Conservation (phyloP, 1,140 invertebrate genomes). For the Drosophila nebulosa region DNA sequence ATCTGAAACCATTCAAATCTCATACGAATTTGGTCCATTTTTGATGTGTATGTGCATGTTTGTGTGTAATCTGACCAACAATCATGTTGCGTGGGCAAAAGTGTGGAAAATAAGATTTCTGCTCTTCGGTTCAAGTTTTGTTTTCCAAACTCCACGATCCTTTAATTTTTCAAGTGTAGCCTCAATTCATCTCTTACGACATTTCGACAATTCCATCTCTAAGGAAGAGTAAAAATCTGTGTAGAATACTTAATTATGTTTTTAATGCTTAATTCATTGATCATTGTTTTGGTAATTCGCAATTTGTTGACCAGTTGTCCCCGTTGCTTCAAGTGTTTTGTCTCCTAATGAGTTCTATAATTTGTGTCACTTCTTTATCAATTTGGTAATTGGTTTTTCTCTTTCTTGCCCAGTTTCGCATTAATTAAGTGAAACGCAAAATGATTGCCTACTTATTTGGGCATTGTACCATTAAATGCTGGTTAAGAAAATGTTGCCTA, state of each 20-base stretch:
- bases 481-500: neutral
- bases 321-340: too few relatives aligned
- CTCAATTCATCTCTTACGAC: neutral
- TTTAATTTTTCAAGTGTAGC: too few relatives aligned
- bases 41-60: neutral
- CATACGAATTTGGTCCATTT: neutral
- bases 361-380: neutral
- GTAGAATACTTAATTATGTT: too few relatives aligned
- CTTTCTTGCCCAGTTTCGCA: neutral
- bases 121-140: neutral
- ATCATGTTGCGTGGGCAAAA: neutral
- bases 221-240: too few relatives aligned
- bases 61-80: neutral
- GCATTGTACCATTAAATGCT: neutral
- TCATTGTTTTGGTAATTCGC: neutral
- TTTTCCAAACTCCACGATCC: too few relatives aligned
- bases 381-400: conserved; percentile 30
- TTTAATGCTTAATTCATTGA: neutral
- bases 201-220: too few relatives aligned
- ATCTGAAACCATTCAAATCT: neutral
- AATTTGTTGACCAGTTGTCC: neutral
- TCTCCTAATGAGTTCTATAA: neutral
- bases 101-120: conserved; percentile 6
- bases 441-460: neutral
- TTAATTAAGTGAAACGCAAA: neutral